Base-by-base conservation (phyloP, 2,113 vertebrate species). In the Laticauda colubrina region DNA sequence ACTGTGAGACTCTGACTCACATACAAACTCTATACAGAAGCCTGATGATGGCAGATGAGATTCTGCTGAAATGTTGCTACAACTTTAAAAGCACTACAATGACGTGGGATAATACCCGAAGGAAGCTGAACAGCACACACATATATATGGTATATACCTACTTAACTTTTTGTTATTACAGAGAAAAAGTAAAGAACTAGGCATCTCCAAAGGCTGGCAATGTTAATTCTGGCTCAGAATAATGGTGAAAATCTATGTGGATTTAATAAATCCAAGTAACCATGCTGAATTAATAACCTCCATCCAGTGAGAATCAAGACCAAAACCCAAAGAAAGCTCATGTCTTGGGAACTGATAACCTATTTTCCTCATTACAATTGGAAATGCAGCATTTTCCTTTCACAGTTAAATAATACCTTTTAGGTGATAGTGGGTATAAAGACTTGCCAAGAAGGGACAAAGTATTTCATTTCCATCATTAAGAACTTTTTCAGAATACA, bases 221-320 rank as follows among this genome's bases (percentile, higher is more conserved):
- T 92, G 94, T 8, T 56, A 0, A 75, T 92, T 94, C 91, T 96
- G 93, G 92, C 61, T 96, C 95, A 96, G 86, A 94, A 95, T 95
- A 94, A 94, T 96, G 85, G 69, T 96, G 96, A 95, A 96, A 96
- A 7, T 96, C 95, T 96, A 94, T 95, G 93, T n/a, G 64, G 53
- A 14, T 61, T 26, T 91, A 1, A 91, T 96, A 43, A 94, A 90
- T 93, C 89, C 43, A 7, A 93, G 90, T 96, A 96, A 96, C 93
- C 23, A 34, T 90, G 85, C 48, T 54, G n/a, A 29, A 2, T 91
- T 88, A 53, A 75, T 94, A 91, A 94, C 56, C 24, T 92, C 5
- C 86, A 93, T 85, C 69, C n/a, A 61, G 29, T 14, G 55, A 90
- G 81, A 86, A 93, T 91, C 81, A 51, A 93, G 93, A 95, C 86